phyloP scores from a whole-genome alignment of 35 echinoderm and acorn worm species.

The Apostichopus japonicus region DNA sequence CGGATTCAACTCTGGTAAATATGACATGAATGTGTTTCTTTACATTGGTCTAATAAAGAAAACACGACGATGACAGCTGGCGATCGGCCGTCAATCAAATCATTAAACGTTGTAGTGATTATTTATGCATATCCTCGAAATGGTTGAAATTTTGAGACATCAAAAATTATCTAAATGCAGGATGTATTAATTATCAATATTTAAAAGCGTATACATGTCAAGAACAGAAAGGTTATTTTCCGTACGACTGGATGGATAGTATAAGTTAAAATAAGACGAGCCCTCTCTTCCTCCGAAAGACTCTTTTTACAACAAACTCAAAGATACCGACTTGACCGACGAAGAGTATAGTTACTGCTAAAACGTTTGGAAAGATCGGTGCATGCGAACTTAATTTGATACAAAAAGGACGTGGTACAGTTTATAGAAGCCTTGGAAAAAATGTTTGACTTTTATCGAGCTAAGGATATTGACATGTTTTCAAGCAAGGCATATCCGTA shows the following conservation, averaged over 20 bases:
- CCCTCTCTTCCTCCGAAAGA: constrained; percentile 36
- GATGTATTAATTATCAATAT: constrained; percentile 54
- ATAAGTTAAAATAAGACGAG: constrained; percentile 28
- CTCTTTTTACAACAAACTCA: constrained; percentile 59
- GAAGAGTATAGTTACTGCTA: constrained; percentile 49
- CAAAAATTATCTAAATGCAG: constrained; percentile 51
- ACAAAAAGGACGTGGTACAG: constrained; percentile 55
- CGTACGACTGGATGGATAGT: constrained; percentile 58
- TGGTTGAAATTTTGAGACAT: constrained; percentile 56
- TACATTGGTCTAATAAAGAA: not conserved
- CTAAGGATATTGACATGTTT: constrained; percentile 57
- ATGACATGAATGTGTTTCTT: constrained; percentile 2
- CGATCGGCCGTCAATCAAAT: constrained; percentile 2
- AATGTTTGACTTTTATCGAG: constrained; percentile 53
- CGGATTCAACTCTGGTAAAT: constrained; percentile 41
- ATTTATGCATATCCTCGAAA: constrained; percentile 47
- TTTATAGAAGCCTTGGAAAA: constrained; percentile 68
- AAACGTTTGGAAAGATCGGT: constrained; percentile 55
- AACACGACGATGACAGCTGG: not conserved
- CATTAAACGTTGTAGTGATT: constrained; percentile 43
- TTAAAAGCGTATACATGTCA: constrained; percentile 61
- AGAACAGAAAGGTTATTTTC: constrained; percentile 52
- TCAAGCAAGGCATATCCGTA: constrained; percentile 66
- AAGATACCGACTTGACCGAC: constrained; percentile 38
- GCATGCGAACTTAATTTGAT: constrained; percentile 64